phyloP scores from a whole-genome alignment of 2,113 vertebrate genomes.

The Hydropotes inermis region DNA sequence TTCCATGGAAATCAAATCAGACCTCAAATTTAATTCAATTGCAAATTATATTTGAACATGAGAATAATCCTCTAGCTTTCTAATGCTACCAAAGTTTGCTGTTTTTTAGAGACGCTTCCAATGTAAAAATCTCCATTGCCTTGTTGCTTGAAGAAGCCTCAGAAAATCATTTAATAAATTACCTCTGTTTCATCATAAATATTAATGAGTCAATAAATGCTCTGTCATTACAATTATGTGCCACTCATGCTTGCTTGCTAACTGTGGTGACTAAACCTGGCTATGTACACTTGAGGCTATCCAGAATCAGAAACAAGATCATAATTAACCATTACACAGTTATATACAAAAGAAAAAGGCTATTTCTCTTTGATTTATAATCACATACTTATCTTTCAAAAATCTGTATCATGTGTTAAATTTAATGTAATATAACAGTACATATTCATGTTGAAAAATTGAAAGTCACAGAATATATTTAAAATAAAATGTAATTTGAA shows the following conservation, averaged over 20 bases:
- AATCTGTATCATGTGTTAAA: not conserved
- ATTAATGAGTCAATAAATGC: constrained; percentile 46
- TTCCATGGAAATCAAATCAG: not conserved
- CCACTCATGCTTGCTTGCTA: not conserved
- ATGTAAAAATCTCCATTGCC: not conserved
- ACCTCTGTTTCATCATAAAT: constrained; percentile 13
- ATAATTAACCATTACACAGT: constrained; percentile 26
- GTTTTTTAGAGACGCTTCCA: not conserved
- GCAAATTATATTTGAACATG: not conserved
- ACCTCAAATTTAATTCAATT: not conserved
- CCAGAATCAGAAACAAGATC: constrained; percentile 25
- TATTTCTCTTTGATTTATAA: constrained; percentile 12
- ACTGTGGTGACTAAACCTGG: not conserved
- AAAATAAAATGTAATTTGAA: not conserved
- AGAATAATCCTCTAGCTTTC: not conserved
- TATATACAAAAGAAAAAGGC: not conserved
- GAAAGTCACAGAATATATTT: not conserved
- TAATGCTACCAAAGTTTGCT: not conserved
- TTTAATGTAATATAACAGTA: not conserved
- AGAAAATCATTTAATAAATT: constrained; percentile 35
- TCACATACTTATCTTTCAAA: constrained; percentile 4
- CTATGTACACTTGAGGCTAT: not conserved
- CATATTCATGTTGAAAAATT: not conserved
- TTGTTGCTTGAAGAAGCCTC: not conserved
- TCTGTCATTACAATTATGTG: constrained; percentile 32